These are phyloP conservation scores for Candidula unifasciata DNA, from an alignment of 2,888 invertebrate genomes.

Conservation along the genomic window DNA sequence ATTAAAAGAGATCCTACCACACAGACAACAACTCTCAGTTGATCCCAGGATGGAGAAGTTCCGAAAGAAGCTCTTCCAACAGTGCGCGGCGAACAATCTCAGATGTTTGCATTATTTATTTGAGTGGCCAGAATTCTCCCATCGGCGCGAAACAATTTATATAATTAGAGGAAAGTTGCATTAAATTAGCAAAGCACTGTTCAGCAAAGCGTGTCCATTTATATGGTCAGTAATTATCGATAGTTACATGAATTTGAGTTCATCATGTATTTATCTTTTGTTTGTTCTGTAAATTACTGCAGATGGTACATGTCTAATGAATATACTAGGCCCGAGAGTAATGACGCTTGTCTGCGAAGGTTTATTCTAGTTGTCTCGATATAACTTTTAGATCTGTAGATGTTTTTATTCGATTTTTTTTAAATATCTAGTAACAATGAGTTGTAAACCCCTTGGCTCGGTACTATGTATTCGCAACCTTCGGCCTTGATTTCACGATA, in stretches of 20 bases:
- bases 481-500: too few species aligned
- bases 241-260: neutral
- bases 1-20: neutral
- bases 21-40: neutral
- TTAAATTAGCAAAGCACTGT: constrained; percentile 9
- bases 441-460: too few species aligned
- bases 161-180: constrained; percentile 21
- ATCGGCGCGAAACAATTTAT: constrained; percentile 30
- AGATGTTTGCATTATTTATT: constrained; percentile 17
- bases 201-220: neutral
- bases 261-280: too few species aligned
- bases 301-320: too few species aligned
- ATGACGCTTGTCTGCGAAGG: too few species aligned
- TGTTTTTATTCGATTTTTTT: too few species aligned
- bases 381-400: too few species aligned
- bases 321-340: too few species aligned
- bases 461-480: too few species aligned
- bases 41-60: neutral
- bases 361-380: too few species aligned
- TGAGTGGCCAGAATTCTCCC: constrained; percentile 32
- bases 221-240: neutral
- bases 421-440: too few species aligned
- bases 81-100: constrained; percentile 18
- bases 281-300: too few species aligned
- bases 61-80: constrained; percentile 8